Percentiles rank a stretch among this genome's conserved stretches.
Conservation (phyloP, 1,140 invertebrate genomes). For the Plutomurus gul region DNA sequence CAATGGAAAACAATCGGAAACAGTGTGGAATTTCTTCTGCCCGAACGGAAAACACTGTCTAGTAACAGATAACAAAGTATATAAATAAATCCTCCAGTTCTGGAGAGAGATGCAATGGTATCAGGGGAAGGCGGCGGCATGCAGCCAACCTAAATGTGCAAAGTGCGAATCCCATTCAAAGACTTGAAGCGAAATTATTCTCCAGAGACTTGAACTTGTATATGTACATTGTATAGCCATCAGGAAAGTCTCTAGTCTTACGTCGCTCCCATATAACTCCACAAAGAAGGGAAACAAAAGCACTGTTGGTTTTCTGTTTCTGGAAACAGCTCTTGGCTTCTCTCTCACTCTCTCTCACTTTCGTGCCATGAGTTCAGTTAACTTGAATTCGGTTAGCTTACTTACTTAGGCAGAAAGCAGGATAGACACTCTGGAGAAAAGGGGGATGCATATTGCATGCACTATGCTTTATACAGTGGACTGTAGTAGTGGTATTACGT, state of each 20-base stretch:
- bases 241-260: not conserved
- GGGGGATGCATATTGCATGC: slow-evolving; percentile 5
- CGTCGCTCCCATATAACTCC: too few species aligned
- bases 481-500: too few species aligned
- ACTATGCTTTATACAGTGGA: too few species aligned
- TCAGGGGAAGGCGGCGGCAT: not conserved
- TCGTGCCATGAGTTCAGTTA: too few species aligned
- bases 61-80: not conserved
- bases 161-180: slow-evolving; percentile 17
- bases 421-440: not conserved
- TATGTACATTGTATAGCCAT: not conserved
- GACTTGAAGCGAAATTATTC: slow-evolving; percentile 16
- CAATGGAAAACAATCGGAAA: not conserved
- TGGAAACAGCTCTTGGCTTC: not conserved
- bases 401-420: not conserved
- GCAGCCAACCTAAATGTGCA: not conserved
- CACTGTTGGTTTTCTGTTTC: not conserved
- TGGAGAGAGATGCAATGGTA: not conserved
- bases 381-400: not conserved
- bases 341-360: too few species aligned
- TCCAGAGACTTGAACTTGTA: not conserved
- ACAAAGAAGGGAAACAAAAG: not conserved
- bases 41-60: not conserved
- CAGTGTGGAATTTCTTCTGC: not conserved
- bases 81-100: not conserved